Conservation (phyloP, 2,113 vertebrate species). For the Chiloscyllium plagiosum region DNA sequence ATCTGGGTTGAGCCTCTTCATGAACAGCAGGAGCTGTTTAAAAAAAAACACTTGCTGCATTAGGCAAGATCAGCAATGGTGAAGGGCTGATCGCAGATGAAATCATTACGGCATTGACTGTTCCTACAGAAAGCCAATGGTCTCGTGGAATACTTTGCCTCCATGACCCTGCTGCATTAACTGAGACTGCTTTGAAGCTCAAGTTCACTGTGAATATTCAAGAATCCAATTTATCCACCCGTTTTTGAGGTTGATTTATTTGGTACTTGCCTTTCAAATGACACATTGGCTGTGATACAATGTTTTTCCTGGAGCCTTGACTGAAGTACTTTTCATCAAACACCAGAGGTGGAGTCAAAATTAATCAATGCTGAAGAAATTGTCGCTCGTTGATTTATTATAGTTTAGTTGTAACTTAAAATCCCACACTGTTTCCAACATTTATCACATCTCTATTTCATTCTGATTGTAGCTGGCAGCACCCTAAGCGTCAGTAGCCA, state of each 20-base stretch:
- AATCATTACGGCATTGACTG: not conserved
- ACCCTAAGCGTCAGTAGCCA: conserved; percentile 8
- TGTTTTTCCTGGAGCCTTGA: conserved; percentile 31
- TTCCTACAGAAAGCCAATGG: not conserved
- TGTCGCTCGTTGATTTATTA: not conserved
- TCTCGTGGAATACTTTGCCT: not conserved
- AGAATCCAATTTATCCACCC: conserved; percentile 10
- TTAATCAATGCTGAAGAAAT: not conserved
- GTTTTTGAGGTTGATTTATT: conserved; percentile 9
- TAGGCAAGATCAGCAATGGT: not conserved
- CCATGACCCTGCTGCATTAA: not conserved
- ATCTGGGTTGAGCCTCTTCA: not conserved
- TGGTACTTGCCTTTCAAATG: conserved; percentile 10
- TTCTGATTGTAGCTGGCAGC: conserved; percentile 33
- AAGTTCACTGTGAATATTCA: not conserved
- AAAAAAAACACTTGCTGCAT: not conserved
- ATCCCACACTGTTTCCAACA: conserved; percentile 23
- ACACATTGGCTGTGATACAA: not conserved
- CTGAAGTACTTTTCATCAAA: conserved; percentile 32
- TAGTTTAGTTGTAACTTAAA: conserved; percentile 19
- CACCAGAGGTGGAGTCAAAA: conserved; percentile 18
- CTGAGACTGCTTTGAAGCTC: conserved; percentile 15
- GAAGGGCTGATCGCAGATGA: not conserved
- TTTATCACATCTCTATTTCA: conserved; percentile 32
- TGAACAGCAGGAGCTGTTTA: not conserved